Base-by-base conservation (phyloP, 2,888 invertebrate species). In the Ferrisia virgata region DNA sequence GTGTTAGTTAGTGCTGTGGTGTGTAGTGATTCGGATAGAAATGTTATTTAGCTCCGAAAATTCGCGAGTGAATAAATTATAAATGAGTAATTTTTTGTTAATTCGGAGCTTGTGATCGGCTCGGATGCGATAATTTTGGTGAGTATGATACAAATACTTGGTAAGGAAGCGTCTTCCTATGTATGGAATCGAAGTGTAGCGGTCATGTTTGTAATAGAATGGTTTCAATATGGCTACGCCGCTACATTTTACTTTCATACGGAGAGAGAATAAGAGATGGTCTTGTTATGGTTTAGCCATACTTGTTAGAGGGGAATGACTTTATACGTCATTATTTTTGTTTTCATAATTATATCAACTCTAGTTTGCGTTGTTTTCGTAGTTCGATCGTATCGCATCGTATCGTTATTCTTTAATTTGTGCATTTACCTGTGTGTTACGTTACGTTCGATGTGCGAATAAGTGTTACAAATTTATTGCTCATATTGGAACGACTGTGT, bases 271-370 rank as follows among this genome's bases (percentile, higher is more conserved):
- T 47, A 64, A 64, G 64, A 15, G 64, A 53, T 53, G 53, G 47
- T 47, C n/a, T 47, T 47, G 47, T 47, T 47, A 47, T 47, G 47
- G 22, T 53, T 53, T 9, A 53, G 53, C 53, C 53, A 53, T 64
- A 64, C 28, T 64, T 64, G 28, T 53, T 53, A 64, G 64, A 64
- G 64, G 64, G 64, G 64, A 64, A 64, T 64, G 64, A 64, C 64
- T 64, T 64, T 4, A 13, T 28, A 64, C 64, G 64, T 64, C 64
- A 64, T 64, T 64, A 64, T 64, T 64, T 64, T 64, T 28, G 28
- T 64, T 64, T 64, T 64, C 64, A 64, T 64, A 64, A 64, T 64
- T 64, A n/a, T n/a, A 64, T 64, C 64, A 15, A 28, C 9, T 8
- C 28, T 15, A 1, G 28, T 64, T 64, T 28, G 64, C 64, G 64